Evolutionary conservation across 1,140 invertebrate species (phyloP), one percentile per base, ranked within the genome.

Genomic region (Euura saliciscinereae): DNA sequence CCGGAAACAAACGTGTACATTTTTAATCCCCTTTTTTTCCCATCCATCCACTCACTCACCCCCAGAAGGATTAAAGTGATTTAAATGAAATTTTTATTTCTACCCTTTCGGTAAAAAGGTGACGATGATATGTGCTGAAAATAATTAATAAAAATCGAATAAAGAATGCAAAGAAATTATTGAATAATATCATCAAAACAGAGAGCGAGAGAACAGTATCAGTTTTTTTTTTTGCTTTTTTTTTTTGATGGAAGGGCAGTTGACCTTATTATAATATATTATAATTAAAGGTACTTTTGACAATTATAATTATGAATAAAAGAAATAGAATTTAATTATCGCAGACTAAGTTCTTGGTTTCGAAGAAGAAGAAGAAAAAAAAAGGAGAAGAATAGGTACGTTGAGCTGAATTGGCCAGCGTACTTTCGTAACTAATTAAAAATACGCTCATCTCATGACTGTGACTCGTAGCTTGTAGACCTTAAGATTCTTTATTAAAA

Each of bases 361-460:
- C 28, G 42, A 42, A 67, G 42, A 28, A 28, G 28, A 28, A 28
- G 28, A 28, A 28, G 28, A 28, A 28, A 28, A 28, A 28, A 28
- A 28, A 28, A 28, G 28, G 28, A 28, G 28, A 28, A 28, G 28
- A 28, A 28, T 28, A 28, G 28, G 28, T 28, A 28, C 28, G 13
- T 64, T 64, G 8, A 42, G 66, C 66, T 42, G 28, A 28, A 28
- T 28, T 42, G 66, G 66, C 8, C 43, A 42, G 66, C 66, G 66
- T 3, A 13, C 43, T 7, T 67, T 67, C 66, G 13, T 44, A 67
- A 42, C 43, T 67, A 67, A 67, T 42, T 67, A 67, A 28, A 4
- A 13, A 77, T 68, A 78, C 79, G 79, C 79, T 82, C 80, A 80
- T 82, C 78, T 74, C 75, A 82, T 80, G 80, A 82, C 79, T 82